A percentile compares a stretch with the other conserved stretches of the same genome.
Evolutionary conservation across 2,888 invertebrate genomes (phyloP).

Genomic region (Acleris literana): DNA sequence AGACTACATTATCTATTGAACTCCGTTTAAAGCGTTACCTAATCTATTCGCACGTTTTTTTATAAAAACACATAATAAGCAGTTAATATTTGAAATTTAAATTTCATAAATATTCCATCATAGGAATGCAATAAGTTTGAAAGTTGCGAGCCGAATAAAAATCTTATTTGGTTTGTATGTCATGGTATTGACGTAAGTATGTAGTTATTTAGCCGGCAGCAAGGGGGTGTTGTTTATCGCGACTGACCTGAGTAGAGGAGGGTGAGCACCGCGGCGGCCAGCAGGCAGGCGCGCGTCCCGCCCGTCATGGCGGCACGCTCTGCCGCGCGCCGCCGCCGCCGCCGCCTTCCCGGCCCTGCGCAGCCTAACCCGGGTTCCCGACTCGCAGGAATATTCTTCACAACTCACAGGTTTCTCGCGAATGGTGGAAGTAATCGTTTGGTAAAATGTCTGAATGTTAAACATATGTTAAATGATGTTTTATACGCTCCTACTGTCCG

Average conservation of each 20-base stretch:
- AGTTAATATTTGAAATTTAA: too few relatives aligned
- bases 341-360: constrained; percentile 43
- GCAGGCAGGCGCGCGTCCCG: constrained; percentile 70
- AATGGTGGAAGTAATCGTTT: neutral
- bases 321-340: constrained; percentile 62
- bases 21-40: too few relatives aligned
- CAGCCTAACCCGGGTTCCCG: constrained; percentile 17
- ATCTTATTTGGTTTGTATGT: too few relatives aligned
- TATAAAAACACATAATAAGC: too few relatives aligned
- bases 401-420: constrained; percentile 8
- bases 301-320: constrained; percentile 77
- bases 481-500: too few relatives aligned
- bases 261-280: constrained; percentile 66
- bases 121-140: too few relatives aligned
- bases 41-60: too few relatives aligned
- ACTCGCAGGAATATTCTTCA: constrained; percentile 20
- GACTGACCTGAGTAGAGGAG: constrained; percentile 75
- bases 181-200: too few relatives aligned
- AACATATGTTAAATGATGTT: constrained; percentile 1
- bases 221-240: constrained; percentile 13
- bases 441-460: neutral
- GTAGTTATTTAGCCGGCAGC: too few relatives aligned
- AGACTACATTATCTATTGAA: too few relatives aligned
- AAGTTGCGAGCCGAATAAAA: neutral
- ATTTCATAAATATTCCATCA: too few relatives aligned